Evolutionary conservation across 2,113 vertebrate genomes (phyloP).

Genomic region (Gyps fulvus): DNA sequence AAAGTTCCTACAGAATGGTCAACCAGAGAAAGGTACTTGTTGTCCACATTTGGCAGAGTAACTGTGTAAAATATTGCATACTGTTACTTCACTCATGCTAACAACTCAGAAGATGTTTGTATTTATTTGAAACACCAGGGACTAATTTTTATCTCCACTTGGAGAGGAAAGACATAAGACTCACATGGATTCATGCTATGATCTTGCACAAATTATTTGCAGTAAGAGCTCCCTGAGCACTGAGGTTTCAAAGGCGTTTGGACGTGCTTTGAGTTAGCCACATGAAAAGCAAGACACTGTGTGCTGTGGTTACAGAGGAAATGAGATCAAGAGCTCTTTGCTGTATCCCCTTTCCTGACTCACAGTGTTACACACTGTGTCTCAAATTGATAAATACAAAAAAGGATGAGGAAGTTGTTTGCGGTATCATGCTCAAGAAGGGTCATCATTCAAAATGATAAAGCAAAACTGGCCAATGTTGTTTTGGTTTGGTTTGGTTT

Average conservation of each 20-base stretch:
- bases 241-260: constrained; percentile 31
- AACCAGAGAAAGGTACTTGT: neutral
- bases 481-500: neutral
- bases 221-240: constrained; percentile 20
- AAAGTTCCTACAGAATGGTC: neutral
- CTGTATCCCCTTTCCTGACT: constrained; percentile 15
- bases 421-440: neutral
- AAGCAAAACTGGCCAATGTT: neutral
- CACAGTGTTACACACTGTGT: neutral
- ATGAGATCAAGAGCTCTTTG: neutral
- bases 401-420: constrained; percentile 1
- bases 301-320: constrained; percentile 34
- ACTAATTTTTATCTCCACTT: neutral
- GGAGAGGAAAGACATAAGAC: neutral
- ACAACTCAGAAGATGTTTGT: neutral
- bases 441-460: neutral
- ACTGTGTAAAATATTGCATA: constrained; percentile 50
- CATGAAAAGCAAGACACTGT: constrained; percentile 21
- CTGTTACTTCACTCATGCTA: constrained; percentile 35
- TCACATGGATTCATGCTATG: neutral
- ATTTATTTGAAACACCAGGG: constrained; percentile 1
- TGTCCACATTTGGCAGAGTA: constrained; percentile 46
- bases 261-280: constrained; percentile 36
- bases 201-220: neutral
- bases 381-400: neutral